Percentiles rank a stretch among this genome's conserved stretches.
These are phyloP conservation scores for Drosophila saltans DNA, from an alignment of 1,140 invertebrate species.

Conservation along the genomic window DNA sequence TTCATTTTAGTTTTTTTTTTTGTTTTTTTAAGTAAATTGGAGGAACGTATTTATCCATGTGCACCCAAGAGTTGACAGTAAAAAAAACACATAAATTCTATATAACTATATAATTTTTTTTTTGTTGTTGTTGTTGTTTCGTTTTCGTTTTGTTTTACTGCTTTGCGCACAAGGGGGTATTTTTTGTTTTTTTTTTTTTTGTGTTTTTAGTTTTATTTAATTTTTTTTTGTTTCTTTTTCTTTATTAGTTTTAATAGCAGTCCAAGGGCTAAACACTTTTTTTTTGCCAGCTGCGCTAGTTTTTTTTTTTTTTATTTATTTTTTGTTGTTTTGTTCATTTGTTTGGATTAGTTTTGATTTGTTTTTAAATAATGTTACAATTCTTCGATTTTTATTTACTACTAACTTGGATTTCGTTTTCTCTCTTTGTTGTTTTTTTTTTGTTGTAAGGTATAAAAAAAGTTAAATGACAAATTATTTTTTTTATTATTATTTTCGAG, in stretches of 20 bases:
- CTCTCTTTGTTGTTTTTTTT: constrained; percentile 23
- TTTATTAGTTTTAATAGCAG: constrained; percentile 8
- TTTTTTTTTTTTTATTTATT: constrained; percentile 18
- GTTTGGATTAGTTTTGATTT: constrained; percentile 58
- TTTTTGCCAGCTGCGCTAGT: constrained; percentile 36
- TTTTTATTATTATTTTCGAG: constrained; percentile 6
- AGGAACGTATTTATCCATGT: constrained; percentile 59
- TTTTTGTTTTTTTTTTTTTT: constrained; percentile 3
- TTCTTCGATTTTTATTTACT: constrained; percentile 59
- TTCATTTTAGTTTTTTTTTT: neutral
- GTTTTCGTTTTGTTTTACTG: constrained; percentile 3
- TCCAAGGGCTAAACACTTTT: constrained; percentile 22
- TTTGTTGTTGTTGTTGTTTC: constrained; percentile 20
- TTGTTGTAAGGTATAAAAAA: constrained; percentile 12
- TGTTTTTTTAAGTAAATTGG: constrained; percentile 46
- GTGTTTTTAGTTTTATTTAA: neutral
- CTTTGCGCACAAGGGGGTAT: constrained; percentile 1
- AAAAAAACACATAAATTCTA: constrained; percentile 56
- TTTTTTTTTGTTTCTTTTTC: constrained; percentile 28
- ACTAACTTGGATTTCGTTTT: constrained; percentile 47
- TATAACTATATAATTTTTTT: constrained; percentile 43
- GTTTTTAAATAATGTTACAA: constrained; percentile 49
- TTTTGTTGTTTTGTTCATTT: constrained; percentile 24
- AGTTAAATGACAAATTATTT: constrained; percentile 25
- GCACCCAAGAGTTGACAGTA: constrained; percentile 47